A percentile compares a stretch with the other conserved stretches of the same genome.
Conservation (phyloP, 2,797 vertebrate genomes). For the Rhynchotus rufescens region DNA sequence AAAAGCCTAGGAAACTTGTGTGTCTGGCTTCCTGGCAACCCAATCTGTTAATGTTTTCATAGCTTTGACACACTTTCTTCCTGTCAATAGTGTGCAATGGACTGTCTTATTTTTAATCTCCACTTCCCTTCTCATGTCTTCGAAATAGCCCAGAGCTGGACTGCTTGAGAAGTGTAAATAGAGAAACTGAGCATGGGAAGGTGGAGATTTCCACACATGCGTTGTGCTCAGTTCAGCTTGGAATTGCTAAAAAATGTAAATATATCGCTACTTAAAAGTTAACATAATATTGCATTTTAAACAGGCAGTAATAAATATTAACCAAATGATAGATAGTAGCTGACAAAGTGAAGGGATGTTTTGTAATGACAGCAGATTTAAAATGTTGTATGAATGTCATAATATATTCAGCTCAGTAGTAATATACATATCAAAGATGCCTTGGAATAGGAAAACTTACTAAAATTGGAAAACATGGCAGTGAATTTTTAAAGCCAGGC, state of each 20-base stretch:
- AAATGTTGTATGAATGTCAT: background rate
- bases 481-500: slow-evolving; percentile 50
- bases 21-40: background rate
- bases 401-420: slow-evolving; percentile 24
- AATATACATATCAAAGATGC: slow-evolving; percentile 38
- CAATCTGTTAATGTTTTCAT: background rate
- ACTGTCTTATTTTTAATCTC: background rate
- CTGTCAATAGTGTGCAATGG: background rate
- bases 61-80: background rate
- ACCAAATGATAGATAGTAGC: background rate
- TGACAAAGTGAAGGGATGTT: background rate
- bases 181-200: background rate
- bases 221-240: background rate
- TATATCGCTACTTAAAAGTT: background rate
- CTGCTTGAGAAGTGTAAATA: background rate
- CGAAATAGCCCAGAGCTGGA: background rate
- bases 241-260: background rate
- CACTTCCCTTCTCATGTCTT: background rate
- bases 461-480: slow-evolving; percentile 51
- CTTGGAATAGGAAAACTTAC: slow-evolving; percentile 39
- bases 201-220: background rate
- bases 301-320: background rate
- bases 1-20: background rate
- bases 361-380: background rate
- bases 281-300: background rate